A percentile compares a stretch with the other conserved stretches of the same genome.
phyloP scores from a whole-genome alignment of 2,113 vertebrate species.

The Orthonyx spaldingii region DNA sequence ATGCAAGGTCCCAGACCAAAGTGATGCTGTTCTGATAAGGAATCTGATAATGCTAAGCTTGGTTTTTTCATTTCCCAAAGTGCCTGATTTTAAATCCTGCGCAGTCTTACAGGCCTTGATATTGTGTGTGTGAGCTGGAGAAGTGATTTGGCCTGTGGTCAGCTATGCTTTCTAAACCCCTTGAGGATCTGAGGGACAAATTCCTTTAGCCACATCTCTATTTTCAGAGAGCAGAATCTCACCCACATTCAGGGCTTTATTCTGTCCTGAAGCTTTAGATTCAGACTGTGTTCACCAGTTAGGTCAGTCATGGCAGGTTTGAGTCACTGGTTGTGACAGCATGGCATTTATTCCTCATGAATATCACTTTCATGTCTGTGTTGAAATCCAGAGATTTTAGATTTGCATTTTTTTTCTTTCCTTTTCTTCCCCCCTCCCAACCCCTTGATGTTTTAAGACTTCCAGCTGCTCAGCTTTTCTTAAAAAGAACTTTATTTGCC shows the following conservation, averaged over 20 bases:
- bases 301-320: background rate
- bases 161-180: background rate
- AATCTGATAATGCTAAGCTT: accelerated
- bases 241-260: background rate
- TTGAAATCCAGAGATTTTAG: background rate
- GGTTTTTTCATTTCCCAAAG: background rate
- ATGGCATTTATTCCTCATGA: background rate
- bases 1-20: background rate
- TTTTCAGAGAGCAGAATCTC: background rate
- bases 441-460: background rate
- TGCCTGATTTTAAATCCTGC: background rate
- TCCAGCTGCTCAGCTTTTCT: background rate
- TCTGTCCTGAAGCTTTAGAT: background rate
- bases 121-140: background rate
- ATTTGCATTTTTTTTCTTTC: background rate
- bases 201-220: background rate
- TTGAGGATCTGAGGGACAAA: accelerated
- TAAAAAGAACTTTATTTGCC: background rate
- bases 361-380: background rate
- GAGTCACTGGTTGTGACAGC: background rate
- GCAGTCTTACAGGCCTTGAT: background rate
- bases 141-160: background rate
- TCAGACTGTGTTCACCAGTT: background rate
- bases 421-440: accelerated
- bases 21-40: background rate